Conservation (phyloP, 2,888 invertebrate genomes). For the Aricia artaxerxes region DNA sequence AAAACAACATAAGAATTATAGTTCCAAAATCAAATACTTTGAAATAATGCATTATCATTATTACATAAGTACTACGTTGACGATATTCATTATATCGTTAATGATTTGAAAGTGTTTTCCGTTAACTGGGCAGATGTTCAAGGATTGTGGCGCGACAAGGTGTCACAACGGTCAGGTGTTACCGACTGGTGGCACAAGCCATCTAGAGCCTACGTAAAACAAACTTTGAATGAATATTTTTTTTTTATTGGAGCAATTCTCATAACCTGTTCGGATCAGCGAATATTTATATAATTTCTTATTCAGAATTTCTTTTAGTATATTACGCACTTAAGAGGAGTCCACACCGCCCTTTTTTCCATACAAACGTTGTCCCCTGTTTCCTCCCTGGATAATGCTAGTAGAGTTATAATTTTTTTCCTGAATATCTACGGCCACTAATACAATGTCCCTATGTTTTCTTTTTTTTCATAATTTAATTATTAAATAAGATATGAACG, state of each 20-base stretch:
- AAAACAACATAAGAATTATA: not conserved
- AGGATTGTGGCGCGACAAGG: slow-evolving; percentile 68
- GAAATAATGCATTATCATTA: not conserved
- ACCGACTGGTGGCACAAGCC: slow-evolving; percentile 64
- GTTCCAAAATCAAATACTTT: not conserved
- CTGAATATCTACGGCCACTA: no score
- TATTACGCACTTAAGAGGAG: not conserved
- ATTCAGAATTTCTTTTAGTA: not conserved
- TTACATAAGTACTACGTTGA: slow-evolving; percentile 12
- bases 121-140: slow-evolving; percentile 61
- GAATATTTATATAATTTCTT: not conserved
- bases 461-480: no score
- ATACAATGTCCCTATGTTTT: no score
- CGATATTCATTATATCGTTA: slow-evolving; percentile 5
- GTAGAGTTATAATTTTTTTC: no score
- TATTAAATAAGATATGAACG: no score
- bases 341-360: no score
- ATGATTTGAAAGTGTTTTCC: slow-evolving; percentile 30
- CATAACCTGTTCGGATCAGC: not conserved
- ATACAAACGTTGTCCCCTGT: no score
- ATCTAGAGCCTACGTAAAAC: slow-evolving; percentile 44
- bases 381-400: no score
- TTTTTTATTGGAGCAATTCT: slow-evolving; percentile 22
- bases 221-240: slow-evolving; percentile 23
- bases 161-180: slow-evolving; percentile 65